phyloP scores from a whole-genome alignment of 2,888 invertebrate genomes.

The Pammene fasciana region DNA sequence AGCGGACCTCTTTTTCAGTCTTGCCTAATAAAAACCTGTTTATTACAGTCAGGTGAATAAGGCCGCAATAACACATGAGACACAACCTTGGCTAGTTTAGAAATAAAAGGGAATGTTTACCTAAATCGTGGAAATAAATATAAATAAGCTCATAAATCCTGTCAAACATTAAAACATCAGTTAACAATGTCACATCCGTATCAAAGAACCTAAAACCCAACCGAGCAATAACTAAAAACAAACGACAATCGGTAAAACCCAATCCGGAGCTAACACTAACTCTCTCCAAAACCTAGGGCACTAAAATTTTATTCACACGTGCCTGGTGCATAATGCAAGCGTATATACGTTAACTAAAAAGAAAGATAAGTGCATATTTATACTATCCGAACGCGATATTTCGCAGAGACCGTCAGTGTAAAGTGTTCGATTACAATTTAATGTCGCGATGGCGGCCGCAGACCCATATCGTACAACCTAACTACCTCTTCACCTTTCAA shows the following conservation, averaged over 20 bases:
- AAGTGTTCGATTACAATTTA: constrained; percentile 84
- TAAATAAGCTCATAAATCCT: background rate
- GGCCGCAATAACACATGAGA: too few relatives aligned
- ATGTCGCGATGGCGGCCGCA: constrained; percentile 72
- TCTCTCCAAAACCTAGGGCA: constrained; percentile 62
- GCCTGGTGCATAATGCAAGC: constrained; percentile 78
- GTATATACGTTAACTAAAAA: constrained; percentile 81
- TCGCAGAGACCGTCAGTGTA: constrained; percentile 77
- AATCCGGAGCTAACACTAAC: constrained; percentile 55
- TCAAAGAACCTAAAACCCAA: constrained; percentile 4
- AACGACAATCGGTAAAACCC: constrained; percentile 32
- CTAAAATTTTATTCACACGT: constrained; percentile 83
- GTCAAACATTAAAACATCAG: background rate
- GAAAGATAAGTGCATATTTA: constrained; percentile 83
- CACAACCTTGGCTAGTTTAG: too few relatives aligned
- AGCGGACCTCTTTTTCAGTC: too few relatives aligned
- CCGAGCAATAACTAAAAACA: constrained; percentile 13
- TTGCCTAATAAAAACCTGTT: too few relatives aligned
- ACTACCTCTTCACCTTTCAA: constrained; percentile 44
- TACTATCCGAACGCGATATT: constrained; percentile 78
- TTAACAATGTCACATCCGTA: background rate
- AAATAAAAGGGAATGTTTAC: too few relatives aligned
- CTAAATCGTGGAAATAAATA: too few relatives aligned
- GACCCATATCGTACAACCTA: constrained; percentile 70
- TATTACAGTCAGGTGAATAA: too few relatives aligned